phyloP scores from a whole-genome alignment of 2,113 vertebrate species.

The Caranx ignobilis region DNA sequence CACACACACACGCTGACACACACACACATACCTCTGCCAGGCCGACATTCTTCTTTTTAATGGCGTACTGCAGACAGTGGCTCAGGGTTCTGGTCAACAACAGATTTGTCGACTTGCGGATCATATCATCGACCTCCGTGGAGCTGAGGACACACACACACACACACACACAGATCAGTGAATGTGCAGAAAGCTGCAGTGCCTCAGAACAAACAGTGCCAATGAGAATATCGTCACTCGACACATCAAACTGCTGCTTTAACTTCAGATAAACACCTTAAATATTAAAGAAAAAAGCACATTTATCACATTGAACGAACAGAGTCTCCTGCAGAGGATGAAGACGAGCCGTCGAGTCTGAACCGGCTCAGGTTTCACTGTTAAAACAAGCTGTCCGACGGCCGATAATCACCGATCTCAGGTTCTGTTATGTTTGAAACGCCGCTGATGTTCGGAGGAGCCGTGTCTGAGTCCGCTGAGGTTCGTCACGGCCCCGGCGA shows the following conservation, averaged over 20 bases:
- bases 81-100: constrained; percentile 95
- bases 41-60: constrained; percentile 95
- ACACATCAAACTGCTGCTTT: too few species aligned
- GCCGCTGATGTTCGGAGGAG: constrained; percentile 46
- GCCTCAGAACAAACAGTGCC: constrained; percentile 65
- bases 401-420: constrained; percentile 29
- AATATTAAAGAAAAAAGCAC: too few species aligned
- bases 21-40: constrained; percentile 89
- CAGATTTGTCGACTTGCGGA: constrained; percentile 96
- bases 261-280: too few species aligned
- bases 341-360: constrained; percentile 2
- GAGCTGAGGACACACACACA: constrained; percentile 84
- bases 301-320: too few species aligned
- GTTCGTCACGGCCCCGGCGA: constrained; percentile 31
- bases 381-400: constrained; percentile 49
- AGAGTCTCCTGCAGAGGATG: background rate
- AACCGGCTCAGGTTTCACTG: constrained; percentile 40
- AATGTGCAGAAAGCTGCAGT: constrained; percentile 25
- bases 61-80: constrained; percentile 94
- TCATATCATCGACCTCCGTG: constrained; percentile 98
- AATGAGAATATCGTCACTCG: too few species aligned
- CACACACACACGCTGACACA: constrained; percentile 24
- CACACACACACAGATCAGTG: constrained; percentile 36
- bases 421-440: constrained; percentile 57
- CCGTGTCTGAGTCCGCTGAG: constrained; percentile 12